Conservation (phyloP, 2,113 vertebrate species). For the Heterotilapia buettikoferi region DNA sequence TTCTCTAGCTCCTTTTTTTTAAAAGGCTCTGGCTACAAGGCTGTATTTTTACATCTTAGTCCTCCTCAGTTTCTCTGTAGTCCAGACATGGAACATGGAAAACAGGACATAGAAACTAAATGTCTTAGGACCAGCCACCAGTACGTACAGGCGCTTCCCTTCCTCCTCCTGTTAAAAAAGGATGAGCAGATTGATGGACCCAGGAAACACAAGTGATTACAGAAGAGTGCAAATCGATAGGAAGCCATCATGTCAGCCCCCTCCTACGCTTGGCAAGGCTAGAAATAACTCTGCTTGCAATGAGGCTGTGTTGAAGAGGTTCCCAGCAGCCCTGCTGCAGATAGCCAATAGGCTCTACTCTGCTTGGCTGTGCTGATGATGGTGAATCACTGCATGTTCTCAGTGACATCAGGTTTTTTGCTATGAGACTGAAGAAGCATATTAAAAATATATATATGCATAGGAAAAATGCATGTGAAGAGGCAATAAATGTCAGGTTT, state of each 20-base stretch:
- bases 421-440: neutral
- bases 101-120: neutral
- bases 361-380: conserved; percentile 3
- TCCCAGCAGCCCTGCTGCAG: conserved; percentile 47
- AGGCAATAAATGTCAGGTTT: neutral
- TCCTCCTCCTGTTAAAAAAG: conserved; percentile 5
- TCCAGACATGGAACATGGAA: neutral
- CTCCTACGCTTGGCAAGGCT: conserved; percentile 55
- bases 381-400: conserved; percentile 37
- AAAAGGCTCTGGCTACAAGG: accelerated
- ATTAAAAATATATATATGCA: neutral
- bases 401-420: conserved; percentile 18
- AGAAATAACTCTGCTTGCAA: conserved; percentile 58
- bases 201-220: conserved; percentile 52
- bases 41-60: neutral
- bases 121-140: neutral
- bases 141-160: neutral
- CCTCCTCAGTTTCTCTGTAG: neutral
- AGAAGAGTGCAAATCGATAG: conserved; percentile 69
- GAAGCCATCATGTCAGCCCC: conserved; percentile 65
- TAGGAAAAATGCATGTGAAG: neutral
- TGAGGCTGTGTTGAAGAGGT: conserved; percentile 62
- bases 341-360: conserved; percentile 2
- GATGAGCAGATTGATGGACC: conserved; percentile 22
- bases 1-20: neutral